phyloP scores from a whole-genome alignment of 2,888 invertebrate genomes.

The Nemurella pictetii region DNA sequence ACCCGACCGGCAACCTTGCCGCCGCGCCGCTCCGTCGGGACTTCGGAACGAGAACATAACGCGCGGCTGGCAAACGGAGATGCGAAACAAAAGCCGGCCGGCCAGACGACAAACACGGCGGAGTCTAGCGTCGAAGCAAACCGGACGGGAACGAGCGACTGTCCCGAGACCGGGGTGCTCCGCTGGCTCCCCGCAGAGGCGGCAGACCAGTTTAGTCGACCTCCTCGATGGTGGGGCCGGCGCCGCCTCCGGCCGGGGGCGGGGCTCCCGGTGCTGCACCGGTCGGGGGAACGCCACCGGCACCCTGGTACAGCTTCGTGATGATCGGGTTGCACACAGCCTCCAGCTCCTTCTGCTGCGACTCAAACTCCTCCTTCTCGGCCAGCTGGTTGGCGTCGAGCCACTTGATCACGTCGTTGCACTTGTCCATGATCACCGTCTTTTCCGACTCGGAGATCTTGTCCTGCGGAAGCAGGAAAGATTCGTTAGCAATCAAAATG shows the following conservation, averaged over 20 bases:
- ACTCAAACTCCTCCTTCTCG: slow-evolving; percentile 92
- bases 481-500: not conserved
- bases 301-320: slow-evolving; percentile 89
- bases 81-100: not conserved
- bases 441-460: slow-evolving; percentile 85
- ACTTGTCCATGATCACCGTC: slow-evolving; percentile 79
- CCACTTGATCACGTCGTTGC: slow-evolving; percentile 87
- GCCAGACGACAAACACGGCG: not conserved
- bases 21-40: too few species aligned
- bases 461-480: slow-evolving; percentile 57
- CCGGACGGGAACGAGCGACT: too few species aligned
- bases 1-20: too few species aligned
- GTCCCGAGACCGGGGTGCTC: too few species aligned
- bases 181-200: too few species aligned
- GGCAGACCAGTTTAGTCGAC: slow-evolving; percentile 71
- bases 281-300: slow-evolving; percentile 64
- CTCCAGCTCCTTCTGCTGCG: slow-evolving; percentile 94
- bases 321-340: slow-evolving; percentile 91
- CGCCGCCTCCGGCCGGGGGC: slow-evolving; percentile 54
- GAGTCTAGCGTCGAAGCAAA: too few species aligned
- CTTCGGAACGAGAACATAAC: too few species aligned
- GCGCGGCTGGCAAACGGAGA: not conserved
- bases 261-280: slow-evolving; percentile 60
- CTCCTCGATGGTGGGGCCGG: slow-evolving; percentile 90
- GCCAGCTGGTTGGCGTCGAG: slow-evolving; percentile 77